These are phyloP conservation scores for Caenorhabditis angaria DNA, from an alignment of 2,888 invertebrate genomes.

Conservation along the genomic window DNA sequence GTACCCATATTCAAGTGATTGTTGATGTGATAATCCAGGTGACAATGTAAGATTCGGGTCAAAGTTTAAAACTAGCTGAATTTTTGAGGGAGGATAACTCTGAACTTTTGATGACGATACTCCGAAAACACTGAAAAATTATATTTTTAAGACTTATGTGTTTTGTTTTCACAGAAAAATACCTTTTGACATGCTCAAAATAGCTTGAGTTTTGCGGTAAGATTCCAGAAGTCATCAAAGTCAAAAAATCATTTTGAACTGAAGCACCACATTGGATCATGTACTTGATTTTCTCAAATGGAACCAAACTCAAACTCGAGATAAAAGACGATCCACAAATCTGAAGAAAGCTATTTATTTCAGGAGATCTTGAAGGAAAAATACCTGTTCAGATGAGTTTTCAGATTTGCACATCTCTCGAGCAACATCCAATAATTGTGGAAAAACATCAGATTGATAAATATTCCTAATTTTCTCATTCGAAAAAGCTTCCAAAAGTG, in stretches of 20 bases:
- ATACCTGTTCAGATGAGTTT: not conserved
- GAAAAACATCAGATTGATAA: not conserved
- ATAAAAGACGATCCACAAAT: not conserved
- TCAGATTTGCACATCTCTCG: conserved; percentile 1
- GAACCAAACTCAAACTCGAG: not conserved
- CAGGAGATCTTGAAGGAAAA: not conserved
- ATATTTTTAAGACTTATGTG: not conserved
- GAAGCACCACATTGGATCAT: not conserved
- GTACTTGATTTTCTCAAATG: not conserved
- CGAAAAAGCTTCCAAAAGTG: not conserved
- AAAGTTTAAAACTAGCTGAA: not conserved
- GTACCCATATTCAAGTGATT: not conserved
- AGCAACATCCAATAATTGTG: not conserved
- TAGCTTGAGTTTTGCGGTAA: not conserved
- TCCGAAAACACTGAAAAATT: not conserved
- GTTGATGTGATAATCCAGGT: not conserved
- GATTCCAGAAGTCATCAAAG: not conserved
- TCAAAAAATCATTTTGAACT: not conserved
- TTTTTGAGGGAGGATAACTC: not conserved
- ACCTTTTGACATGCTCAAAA: not conserved
- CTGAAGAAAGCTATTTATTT: not conserved
- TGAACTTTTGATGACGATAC: not conserved
- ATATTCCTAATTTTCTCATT: not conserved
- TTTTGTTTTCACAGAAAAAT: not conserved
- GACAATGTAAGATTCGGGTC: not conserved